Evolutionary conservation across 2,797 vertebrate species (phyloP).

Genomic region (Typhlichthys subterraneus): DNA sequence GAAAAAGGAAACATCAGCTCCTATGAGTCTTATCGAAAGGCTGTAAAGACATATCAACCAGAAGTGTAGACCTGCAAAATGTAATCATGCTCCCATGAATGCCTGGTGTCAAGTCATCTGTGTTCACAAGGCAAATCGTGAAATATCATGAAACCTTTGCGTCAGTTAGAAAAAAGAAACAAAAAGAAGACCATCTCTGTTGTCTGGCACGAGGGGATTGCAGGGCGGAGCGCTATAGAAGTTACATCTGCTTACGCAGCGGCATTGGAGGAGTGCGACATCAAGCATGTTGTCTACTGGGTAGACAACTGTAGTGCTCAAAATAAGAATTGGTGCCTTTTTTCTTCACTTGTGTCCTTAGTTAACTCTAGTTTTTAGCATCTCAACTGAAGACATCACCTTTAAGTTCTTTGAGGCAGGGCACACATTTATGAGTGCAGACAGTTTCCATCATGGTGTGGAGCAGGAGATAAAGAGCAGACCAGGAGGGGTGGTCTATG

Average conservation of each 20-base stretch:
- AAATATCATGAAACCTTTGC: constrained; percentile 13
- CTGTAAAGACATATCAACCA: not conserved
- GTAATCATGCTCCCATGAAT: not conserved
- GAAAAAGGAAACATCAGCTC: constrained; percentile 21
- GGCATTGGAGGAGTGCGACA: not conserved
- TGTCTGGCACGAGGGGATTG: constrained; percentile 10
- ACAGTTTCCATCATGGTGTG: too few relatives aligned
- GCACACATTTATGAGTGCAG: not conserved
- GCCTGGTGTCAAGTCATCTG: constrained; percentile 9
- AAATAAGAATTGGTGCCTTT: not conserved
- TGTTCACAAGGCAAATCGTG: not conserved
- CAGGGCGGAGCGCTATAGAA: not conserved
- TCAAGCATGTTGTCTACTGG: not conserved
- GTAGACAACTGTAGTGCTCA: not conserved
- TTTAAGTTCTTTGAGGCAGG: not conserved
- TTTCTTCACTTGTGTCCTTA: not conserved
- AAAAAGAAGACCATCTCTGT: constrained; percentile 8
- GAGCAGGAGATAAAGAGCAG: too few relatives aligned
- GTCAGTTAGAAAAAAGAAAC: not conserved
- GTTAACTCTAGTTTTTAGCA: not conserved
- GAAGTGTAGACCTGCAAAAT: constrained; percentile 1
- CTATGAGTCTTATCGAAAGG: constrained; percentile 14
- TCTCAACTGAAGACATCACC: not conserved
- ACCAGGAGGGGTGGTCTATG: too few relatives aligned
- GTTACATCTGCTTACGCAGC: not conserved